Evolutionary conservation across 1,140 invertebrate genomes (phyloP).

Genomic region (Diuraphis noxia): DNA sequence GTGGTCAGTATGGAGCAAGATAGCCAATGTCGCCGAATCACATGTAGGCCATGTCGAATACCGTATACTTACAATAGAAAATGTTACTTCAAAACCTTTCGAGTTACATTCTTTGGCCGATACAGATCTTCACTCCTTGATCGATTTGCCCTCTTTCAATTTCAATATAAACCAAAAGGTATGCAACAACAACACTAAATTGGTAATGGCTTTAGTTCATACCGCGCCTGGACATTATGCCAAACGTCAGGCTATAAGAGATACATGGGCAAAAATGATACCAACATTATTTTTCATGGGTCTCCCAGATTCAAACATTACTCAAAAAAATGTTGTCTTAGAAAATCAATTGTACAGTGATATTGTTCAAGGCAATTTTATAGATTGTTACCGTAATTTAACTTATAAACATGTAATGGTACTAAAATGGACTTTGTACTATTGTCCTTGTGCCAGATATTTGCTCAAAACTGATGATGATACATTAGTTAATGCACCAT

Average conservation of each 20-base stretch:
- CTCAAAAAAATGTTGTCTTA: constrained; percentile 63
- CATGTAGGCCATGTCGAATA: constrained; percentile 23
- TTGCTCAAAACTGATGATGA: constrained; percentile 80
- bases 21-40: background rate
- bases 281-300: constrained; percentile 74
- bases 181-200: constrained; percentile 57
- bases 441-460: constrained; percentile 69
- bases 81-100: constrained; percentile 46
- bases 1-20: constrained; percentile 48
- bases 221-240: constrained; percentile 68
- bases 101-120: constrained; percentile 35
- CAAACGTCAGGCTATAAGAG: constrained; percentile 67
- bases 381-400: constrained; percentile 80
- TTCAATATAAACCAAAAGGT: constrained; percentile 56
- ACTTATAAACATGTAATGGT: constrained; percentile 86
- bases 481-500: constrained; percentile 74
- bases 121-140: constrained; percentile 49
- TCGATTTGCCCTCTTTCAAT: constrained; percentile 55
- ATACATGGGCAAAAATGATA: constrained; percentile 68
- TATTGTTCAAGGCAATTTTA: constrained; percentile 77
- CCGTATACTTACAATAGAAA: constrained; percentile 39
- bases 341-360: constrained; percentile 71
- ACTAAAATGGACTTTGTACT: constrained; percentile 77
- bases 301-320: constrained; percentile 59
- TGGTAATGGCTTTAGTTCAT: constrained; percentile 70